A percentile compares a stretch with the other conserved stretches of the same genome.
phyloP scores from a whole-genome alignment of 2,113 vertebrate genomes.

The Semnornis frantzii region DNA sequence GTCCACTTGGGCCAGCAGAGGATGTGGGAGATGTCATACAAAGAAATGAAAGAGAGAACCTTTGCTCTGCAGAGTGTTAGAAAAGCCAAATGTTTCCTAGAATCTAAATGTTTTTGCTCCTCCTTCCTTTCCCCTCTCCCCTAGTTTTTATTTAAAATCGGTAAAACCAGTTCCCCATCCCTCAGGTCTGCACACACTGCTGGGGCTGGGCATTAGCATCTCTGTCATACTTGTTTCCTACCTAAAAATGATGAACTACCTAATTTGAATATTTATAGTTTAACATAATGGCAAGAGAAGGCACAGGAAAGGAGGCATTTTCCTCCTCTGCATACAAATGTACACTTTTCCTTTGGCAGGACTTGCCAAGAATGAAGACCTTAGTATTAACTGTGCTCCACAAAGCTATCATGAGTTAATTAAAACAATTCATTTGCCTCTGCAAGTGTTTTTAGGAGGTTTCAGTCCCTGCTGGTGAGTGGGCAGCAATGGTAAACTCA shows the following conservation, averaged over 20 bases:
- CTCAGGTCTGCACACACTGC: not conserved
- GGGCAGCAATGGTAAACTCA: not conserved
- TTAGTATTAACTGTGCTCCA: not conserved
- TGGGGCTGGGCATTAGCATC: not conserved
- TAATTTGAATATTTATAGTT: not conserved
- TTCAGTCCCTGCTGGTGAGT: not conserved
- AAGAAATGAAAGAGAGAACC: not conserved
- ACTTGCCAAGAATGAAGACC: not conserved
- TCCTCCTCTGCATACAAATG: not conserved
- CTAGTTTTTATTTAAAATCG: constrained; percentile 35
- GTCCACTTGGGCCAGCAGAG: not conserved
- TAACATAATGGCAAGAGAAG: constrained; percentile 2
- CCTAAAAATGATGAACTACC: not conserved
- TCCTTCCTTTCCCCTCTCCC: not conserved
- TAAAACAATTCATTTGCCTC: not conserved
- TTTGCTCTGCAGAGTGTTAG: not conserved
- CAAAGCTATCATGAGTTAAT: not conserved
- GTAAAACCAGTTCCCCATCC: constrained; percentile 12
- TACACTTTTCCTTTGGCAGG: not conserved
- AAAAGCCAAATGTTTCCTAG: not conserved
- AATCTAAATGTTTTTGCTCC: not conserved
- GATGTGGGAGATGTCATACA: not conserved
- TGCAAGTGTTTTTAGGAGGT: not conserved
- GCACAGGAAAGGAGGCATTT: not conserved
- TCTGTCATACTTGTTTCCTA: not conserved